A percentile compares a stretch with the other conserved stretches of the same genome.
Conservation (phyloP, 1,140 invertebrate genomes). For the Drosophila pseudoobscura region DNA sequence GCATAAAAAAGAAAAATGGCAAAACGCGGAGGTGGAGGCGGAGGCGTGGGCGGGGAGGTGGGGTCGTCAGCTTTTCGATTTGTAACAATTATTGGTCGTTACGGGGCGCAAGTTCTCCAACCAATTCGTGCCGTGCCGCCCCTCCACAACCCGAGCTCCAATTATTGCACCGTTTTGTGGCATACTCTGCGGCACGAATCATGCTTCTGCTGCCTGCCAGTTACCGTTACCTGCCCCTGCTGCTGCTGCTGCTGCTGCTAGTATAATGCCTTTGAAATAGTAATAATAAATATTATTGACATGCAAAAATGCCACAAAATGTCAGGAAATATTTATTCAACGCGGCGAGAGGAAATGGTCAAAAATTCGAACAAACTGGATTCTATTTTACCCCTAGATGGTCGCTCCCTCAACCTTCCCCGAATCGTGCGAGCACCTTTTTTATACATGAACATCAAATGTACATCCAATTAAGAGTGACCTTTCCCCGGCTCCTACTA, state of each 20-base stretch:
- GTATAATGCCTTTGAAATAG: constrained; percentile 35
- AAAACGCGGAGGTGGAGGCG: constrained; percentile 9
- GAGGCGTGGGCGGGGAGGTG: neutral
- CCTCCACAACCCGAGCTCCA: neutral
- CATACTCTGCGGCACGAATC: constrained; percentile 41
- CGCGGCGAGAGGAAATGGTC: constrained; percentile 3
- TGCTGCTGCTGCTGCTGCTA: constrained; percentile 4
- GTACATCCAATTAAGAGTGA: too few species aligned
- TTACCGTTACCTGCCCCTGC: neutral
- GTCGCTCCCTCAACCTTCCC: neutral
- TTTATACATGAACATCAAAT: neutral
- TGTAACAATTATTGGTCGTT: constrained; percentile 61
- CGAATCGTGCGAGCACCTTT: neutral
- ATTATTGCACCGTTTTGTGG: constrained; percentile 46
- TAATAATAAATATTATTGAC: constrained; percentile 61
- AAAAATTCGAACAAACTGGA: constrained; percentile 2
- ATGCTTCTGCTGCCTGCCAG: neutral
- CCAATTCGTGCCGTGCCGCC: constrained; percentile 1
- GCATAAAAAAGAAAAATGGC: constrained; percentile 37
- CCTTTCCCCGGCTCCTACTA: neutral
- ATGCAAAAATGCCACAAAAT: constrained; percentile 52
- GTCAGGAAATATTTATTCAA: constrained; percentile 35
- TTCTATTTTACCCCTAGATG: constrained; percentile 3
- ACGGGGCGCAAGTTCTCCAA: constrained; percentile 17
- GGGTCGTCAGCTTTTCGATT: constrained; percentile 39